Conservation (phyloP, 2,797 vertebrate species). For the Anabas testudineus region DNA sequence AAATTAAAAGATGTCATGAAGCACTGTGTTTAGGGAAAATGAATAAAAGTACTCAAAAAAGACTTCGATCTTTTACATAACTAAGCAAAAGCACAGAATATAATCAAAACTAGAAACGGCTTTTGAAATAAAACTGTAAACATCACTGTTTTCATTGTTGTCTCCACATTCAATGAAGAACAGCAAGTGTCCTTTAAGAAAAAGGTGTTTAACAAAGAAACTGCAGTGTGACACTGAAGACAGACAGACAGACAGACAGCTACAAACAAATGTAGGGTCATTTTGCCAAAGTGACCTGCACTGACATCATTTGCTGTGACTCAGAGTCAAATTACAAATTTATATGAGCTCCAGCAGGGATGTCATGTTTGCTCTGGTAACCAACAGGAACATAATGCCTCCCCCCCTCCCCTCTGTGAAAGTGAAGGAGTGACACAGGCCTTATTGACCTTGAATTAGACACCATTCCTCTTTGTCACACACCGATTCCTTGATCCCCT, state of each 20-base stretch:
- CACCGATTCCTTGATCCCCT: conserved; percentile 82
- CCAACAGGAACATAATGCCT: conserved; percentile 78
- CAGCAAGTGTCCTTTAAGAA: conserved; percentile 14
- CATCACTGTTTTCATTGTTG: background rate
- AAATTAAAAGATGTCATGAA: conserved; percentile 50
- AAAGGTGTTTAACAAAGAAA: background rate
- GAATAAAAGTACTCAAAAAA: background rate
- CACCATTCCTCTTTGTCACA: conserved; percentile 88
- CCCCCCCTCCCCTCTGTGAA: conserved; percentile 37
- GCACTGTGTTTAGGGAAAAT: background rate
- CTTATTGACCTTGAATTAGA: conserved; percentile 84
- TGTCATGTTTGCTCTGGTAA: conserved; percentile 77
- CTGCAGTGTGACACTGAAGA: conserved; percentile 13
- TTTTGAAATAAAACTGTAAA: conserved; percentile 7
- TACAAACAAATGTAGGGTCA: conserved; percentile 42
- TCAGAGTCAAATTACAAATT: conserved; percentile 73
- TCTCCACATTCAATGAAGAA: background rate
- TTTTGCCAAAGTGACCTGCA: conserved; percentile 45
- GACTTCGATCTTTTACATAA: background rate
- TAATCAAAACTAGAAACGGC: background rate
- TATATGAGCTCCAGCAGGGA: conserved; percentile 72
- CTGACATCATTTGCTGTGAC: conserved; percentile 67
- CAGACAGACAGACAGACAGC: conserved; percentile 32
- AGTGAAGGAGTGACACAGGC: conserved; percentile 60
- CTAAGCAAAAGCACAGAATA: background rate